Percentiles rank a stretch among this genome's conserved stretches.
These are phyloP conservation scores for Boloria euphrosyne DNA, from an alignment of 2,888 invertebrate species.

Conservation along the genomic window DNA sequence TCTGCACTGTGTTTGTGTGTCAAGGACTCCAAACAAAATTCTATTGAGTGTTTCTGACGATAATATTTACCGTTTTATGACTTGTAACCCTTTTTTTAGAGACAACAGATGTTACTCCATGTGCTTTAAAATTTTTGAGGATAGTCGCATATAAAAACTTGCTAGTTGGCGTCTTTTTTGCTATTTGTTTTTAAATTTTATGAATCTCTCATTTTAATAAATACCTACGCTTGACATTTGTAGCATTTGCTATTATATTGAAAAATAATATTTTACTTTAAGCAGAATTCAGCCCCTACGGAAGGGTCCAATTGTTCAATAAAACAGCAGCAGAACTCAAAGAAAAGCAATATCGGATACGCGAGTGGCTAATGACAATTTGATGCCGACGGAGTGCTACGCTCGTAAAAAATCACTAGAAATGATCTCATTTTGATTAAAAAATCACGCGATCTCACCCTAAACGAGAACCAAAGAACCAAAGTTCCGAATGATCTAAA, in stretches of 20 bases:
- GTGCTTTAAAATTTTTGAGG: slow-evolving; percentile 7
- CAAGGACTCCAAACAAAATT: slow-evolving; percentile 77
- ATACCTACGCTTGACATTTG: background rate
- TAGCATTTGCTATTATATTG: background rate
- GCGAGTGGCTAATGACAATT: slow-evolving; percentile 80
- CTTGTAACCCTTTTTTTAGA: slow-evolving; percentile 19
- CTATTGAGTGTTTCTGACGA: slow-evolving; percentile 50
- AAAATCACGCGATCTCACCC: slow-evolving; percentile 77
- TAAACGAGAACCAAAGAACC: slow-evolving; percentile 59
- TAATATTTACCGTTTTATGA: slow-evolving; percentile 33
- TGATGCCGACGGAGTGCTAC: slow-evolving; percentile 74
- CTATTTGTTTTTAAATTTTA: no score
- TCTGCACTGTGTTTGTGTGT: slow-evolving; percentile 78
- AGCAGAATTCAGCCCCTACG: slow-evolving; percentile 33
- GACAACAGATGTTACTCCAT: slow-evolving; percentile 29
- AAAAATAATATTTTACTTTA: slow-evolving; percentile 31
- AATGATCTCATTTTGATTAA: slow-evolving; percentile 82
- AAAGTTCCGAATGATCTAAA: slow-evolving; percentile 81
- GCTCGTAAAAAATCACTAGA: slow-evolving; percentile 81
- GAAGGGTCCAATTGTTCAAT: slow-evolving; percentile 70
- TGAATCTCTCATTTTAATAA: no score
- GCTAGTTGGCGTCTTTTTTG: background rate
- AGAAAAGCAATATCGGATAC: slow-evolving; percentile 80
- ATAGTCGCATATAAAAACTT: background rate
- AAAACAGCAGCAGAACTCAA: slow-evolving; percentile 71